Evolutionary conservation across 1,140 invertebrate genomes (phyloP), one percentile per base, ranked within the genome.

Genomic region (Apis laboriosa): DNA sequence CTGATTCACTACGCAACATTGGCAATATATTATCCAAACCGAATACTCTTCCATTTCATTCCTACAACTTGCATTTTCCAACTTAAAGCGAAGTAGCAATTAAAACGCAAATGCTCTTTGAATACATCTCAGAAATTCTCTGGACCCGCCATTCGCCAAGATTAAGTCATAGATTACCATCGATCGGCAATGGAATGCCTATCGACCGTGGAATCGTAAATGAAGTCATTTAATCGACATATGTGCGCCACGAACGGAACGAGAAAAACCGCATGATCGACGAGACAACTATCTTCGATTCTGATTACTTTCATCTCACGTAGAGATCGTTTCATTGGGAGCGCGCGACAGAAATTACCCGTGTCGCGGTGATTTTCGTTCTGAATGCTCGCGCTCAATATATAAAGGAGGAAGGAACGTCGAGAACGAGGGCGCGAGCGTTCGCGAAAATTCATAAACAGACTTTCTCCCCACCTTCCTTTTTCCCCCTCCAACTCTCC

Each of bases 371-470:
- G 87, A 68, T 76, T 85, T 88, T 81, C 79, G 79, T 84, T 79
- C 68, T 88, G 68, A 88, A 88, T 86, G 72, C n/a, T 9, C 53
- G 55, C 60, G 61, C 43, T 43, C 75, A 71, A 79, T 77, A 80
- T 58, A 81, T 82, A 85, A 89, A 89, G 84, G 70, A 60, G 82
- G 78, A 68, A 43, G 55, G 83, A 66, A 79, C 79, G 68, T 67
- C n/a, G 86, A 71, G 9, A 90, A 90, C 87, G 77, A 71, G 67
- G 78, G 71, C 55, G 70, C 55, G 71, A 81, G 78, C 64, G 34
- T 73, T 85, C 84, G 83, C 85, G 88, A 91, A 43, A 92, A 92
- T 92, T 92, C 88, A 92, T 92, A 91, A 92, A 89, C 86, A 43
- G 34, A 43, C 34, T 43, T 89, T 91, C 81, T 55, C 88, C 64